phyloP scores from a whole-genome alignment of 2,797 vertebrate species.

The Perodicticus potto region DNA sequence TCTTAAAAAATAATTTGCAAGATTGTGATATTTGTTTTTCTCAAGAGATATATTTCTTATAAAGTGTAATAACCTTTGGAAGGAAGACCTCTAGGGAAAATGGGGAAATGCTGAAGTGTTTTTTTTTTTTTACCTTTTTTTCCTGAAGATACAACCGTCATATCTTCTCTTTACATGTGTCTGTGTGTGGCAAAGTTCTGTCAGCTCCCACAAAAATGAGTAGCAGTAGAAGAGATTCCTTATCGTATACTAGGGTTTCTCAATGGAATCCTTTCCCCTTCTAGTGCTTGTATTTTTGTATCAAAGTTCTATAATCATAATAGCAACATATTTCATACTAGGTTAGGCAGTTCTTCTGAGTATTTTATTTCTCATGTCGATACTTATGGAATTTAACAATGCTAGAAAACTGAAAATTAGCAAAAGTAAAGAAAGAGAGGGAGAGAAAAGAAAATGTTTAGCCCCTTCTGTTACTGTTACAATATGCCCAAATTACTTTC shows the following conservation, averaged over 20 bases:
- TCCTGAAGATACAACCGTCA: neutral
- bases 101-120: neutral
- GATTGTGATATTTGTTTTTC: neutral
- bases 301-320: neutral
- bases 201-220: neutral
- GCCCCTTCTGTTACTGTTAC: fast-evolving
- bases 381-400: neutral
- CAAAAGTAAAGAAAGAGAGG: neutral
- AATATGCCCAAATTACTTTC: neutral
- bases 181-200: neutral
- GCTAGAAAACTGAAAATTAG: neutral
- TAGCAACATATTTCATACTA: neutral
- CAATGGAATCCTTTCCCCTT: fast-evolving
- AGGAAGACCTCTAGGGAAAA: neutral
- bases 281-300: neutral
- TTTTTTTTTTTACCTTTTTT: neutral
- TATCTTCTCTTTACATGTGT: neutral
- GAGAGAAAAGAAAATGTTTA: neutral
- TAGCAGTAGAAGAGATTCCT: neutral
- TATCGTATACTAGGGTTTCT: neutral
- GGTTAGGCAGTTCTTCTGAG: neutral
- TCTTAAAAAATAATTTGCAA: constrained; percentile 1
- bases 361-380: neutral
- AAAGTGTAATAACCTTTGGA: neutral
- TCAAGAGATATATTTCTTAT: neutral